Conservation (phyloP, 2,888 invertebrate species). For the Petrolisthes cinctipes region DNA sequence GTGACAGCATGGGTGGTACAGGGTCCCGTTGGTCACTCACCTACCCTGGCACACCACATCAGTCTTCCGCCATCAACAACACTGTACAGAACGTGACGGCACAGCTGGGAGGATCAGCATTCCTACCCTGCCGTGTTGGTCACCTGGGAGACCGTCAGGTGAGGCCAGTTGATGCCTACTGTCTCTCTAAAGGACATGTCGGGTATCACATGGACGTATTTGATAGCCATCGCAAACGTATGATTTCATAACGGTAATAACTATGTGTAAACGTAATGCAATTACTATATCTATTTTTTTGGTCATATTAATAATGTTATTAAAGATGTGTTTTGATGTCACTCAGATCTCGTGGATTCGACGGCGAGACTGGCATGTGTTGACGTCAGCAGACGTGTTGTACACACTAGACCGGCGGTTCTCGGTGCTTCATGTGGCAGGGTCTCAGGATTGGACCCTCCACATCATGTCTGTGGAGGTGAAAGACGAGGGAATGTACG, state of each 20-base stretch:
- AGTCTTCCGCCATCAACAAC: conserved; percentile 55
- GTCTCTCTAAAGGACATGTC: too few relatives aligned
- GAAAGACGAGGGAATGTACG: conserved; percentile 62
- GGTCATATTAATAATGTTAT: background rate
- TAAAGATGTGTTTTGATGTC: background rate
- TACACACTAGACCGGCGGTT: conserved; percentile 60
- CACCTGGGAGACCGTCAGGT: conserved; percentile 65
- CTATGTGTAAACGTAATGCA: background rate
- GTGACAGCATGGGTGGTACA: background rate
- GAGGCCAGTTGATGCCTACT: background rate
- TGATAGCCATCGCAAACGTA: background rate
- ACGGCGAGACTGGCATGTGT: conserved; percentile 62
- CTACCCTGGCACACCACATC: conserved; percentile 37
- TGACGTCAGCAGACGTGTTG: conserved; percentile 59
- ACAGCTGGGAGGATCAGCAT: conserved; percentile 60
- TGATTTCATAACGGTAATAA: background rate
- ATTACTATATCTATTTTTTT: background rate
- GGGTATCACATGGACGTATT: too few relatives aligned
- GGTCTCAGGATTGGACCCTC: conserved; percentile 65
- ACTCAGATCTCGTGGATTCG: conserved; percentile 64
- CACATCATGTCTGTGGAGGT: conserved; percentile 53
- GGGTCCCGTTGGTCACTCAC: conserved; percentile 44
- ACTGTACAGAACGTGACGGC: conserved; percentile 62
- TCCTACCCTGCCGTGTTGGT: conserved; percentile 63
- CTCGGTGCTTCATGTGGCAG: conserved; percentile 61